Conservation (phyloP, 2,797 vertebrate genomes). For the Periparus ater region DNA sequence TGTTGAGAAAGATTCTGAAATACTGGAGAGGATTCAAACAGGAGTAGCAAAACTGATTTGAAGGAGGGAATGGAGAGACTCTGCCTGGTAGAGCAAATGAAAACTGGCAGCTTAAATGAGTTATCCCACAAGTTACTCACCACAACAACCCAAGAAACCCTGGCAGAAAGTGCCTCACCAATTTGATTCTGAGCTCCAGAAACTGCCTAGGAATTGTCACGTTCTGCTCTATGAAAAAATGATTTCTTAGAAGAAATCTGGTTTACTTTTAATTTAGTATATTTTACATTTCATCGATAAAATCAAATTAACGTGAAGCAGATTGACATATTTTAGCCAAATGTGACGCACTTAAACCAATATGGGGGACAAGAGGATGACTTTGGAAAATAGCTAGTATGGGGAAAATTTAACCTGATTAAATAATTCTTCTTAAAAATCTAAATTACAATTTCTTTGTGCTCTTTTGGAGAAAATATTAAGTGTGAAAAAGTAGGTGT, state of each 20-base stretch:
- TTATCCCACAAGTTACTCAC: neutral
- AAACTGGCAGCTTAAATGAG: neutral
- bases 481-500: neutral
- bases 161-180: neutral
- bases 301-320: neutral
- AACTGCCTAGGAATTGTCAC: neutral
- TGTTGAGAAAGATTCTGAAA: neutral
- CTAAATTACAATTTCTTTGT: neutral
- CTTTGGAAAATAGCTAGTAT: neutral
- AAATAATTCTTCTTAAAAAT: neutral
- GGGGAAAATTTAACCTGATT: neutral
- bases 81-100: neutral
- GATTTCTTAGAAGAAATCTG: neutral
- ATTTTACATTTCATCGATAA: neutral
- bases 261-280: neutral
- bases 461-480: neutral
- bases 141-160: neutral
- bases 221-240: neutral
- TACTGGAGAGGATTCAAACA: neutral
- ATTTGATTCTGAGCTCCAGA: neutral
- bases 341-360: accelerated
- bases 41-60: neutral
- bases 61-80: neutral
- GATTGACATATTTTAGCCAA: neutral
- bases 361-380: neutral